Evolutionary conservation across 2,113 vertebrate species (phyloP).

Genomic region (Haemorhous mexicanus): DNA sequence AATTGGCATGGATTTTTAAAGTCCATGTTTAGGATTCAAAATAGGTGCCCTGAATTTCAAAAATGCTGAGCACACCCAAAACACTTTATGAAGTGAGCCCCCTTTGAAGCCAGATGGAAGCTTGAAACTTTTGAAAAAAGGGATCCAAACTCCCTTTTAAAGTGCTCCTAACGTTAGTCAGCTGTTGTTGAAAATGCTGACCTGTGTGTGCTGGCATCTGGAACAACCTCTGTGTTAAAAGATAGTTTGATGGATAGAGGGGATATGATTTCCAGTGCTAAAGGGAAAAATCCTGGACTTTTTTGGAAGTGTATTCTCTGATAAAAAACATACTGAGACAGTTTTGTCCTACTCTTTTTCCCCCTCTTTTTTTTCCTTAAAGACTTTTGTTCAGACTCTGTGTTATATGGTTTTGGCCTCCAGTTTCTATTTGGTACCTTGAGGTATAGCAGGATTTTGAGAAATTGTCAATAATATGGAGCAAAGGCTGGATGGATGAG

Average conservation of each 20-base stretch:
- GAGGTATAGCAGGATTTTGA: not conserved
- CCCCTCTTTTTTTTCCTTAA: not conserved
- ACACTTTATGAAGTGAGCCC: not conserved
- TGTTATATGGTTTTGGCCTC: not conserved
- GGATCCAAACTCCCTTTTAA: not conserved
- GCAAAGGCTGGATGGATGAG: not conserved
- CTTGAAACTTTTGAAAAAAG: not conserved
- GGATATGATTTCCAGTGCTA: not conserved
- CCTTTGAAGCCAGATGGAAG: not conserved
- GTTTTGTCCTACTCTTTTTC: not conserved
- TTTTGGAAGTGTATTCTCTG: not conserved
- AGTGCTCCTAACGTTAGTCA: not conserved
- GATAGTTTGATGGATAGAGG: not conserved
- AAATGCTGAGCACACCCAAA: not conserved
- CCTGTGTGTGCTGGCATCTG: not conserved
- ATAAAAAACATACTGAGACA: not conserved
- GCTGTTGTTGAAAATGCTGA: constrained; percentile 5
- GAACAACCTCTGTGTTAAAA: not conserved
- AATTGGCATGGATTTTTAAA: not conserved
- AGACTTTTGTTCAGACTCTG: not conserved
- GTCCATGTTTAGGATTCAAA: not conserved
- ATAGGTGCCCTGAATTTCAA: not conserved
- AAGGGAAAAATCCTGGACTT: not conserved
- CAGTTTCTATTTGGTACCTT: not conserved
- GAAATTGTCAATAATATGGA: not conserved